A percentile compares a stretch with the other conserved stretches of the same genome.
Evolutionary conservation across 2,113 vertebrate species (phyloP).

Genomic region (Meles meles): DNA sequence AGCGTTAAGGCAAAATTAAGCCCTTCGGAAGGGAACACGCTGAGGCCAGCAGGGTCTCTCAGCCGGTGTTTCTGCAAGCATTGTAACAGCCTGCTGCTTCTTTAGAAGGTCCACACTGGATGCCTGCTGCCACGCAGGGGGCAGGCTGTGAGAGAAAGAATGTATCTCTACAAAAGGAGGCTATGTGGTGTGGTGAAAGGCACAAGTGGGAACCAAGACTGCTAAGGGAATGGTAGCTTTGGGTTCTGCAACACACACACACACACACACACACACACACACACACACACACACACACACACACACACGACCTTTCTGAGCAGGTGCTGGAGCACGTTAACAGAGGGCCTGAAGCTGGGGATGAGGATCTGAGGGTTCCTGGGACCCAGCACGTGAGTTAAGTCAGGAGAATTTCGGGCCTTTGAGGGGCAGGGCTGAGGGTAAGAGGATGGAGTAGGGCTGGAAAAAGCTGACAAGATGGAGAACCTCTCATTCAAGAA

Average conservation of each 20-base stretch:
- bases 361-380: background rate
- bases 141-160: background rate
- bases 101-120: background rate
- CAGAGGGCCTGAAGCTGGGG: background rate
- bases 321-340: background rate
- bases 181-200: background rate
- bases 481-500: background rate
- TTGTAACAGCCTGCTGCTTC: background rate
- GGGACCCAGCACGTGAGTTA: background rate
- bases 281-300: background rate
- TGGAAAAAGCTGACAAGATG: background rate
- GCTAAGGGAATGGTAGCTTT: background rate
- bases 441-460: background rate
- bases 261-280: too few relatives aligned
- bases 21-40: background rate
- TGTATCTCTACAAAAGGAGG: background rate
- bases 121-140: background rate
- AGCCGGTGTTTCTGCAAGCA: background rate
- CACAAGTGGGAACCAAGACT: background rate
- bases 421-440: background rate
- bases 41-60: background rate
- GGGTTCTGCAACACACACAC: background rate
- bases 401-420: background rate
- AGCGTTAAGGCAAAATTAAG: background rate
- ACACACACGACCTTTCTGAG: background rate